Evolutionary conservation across 2,888 invertebrate species (phyloP), one percentile per base, ranked within the genome.

Genomic region (Phyto melanocephala): DNA sequence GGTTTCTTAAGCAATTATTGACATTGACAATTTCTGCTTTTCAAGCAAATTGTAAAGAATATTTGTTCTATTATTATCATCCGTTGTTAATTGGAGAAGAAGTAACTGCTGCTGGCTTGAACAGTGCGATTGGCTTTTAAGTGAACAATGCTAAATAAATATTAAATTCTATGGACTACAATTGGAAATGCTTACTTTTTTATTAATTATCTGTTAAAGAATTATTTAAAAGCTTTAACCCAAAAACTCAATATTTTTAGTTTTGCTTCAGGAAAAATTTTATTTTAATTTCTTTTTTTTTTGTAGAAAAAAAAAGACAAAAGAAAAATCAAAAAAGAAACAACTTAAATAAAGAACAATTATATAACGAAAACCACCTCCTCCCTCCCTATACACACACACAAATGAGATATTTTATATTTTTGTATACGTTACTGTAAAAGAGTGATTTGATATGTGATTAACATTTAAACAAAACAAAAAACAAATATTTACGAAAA

Each of bases 361-460:
- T 7, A 47, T 13, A 22, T 20, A 71, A 79, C 79, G 54, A 42
- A 79, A 45, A 67, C 72, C 72, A 67, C 79, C 79, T 72, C 58
- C 45, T 52, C 50, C 52, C 71, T 35, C 58, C 58, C 65, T 60
- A 28, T 6, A 28, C 3, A 28, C 28, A 28, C 17, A 62, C n/a
- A 35, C 42, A 77, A 62, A 74, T 42, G 52, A 37, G 24, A 74
- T 79, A 74, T 79, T 67, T 74, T 60, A 80, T 80, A 80, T 74
- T 72, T 79, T 79, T 79, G 79, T 79, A 79, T 72, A 79, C 71
- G 71, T 72, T 72, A 72, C 42, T 68, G 60, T 24, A 68, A 79
- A 67, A 67, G 67, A 74, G 79, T 74, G 79, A 80, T 67, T 74
- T 80, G 45, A 80, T 52, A 80, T 80, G 79, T 80, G 79, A 80